Conservation (phyloP, 2,113 vertebrate genomes). For the Phoxinus phoxinus region DNA sequence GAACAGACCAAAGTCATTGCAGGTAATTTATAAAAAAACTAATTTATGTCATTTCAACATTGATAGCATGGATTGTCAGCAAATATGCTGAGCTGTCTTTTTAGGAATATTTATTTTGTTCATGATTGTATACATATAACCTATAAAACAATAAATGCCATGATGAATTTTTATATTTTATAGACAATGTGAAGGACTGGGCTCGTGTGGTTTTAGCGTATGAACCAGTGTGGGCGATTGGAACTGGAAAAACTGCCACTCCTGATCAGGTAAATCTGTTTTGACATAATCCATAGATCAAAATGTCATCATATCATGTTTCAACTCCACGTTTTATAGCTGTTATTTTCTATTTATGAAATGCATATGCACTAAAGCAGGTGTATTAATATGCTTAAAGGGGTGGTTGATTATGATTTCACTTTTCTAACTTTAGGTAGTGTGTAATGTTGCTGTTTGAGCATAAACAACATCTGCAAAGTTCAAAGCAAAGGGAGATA, state of each 20-base stretch:
- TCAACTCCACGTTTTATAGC: not conserved
- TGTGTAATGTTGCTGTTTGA: too few species aligned
- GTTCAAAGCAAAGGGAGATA: too few species aligned
- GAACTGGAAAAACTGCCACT: conserved; percentile 90
- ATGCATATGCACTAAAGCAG: not conserved
- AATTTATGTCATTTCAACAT: not conserved
- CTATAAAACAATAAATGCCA: not conserved
- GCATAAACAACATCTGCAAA: too few species aligned
- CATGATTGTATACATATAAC: not conserved
- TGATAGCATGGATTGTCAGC: not conserved
- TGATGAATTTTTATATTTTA: conserved; percentile 11
- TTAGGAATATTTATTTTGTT: not conserved
- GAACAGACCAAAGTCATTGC: conserved; percentile 90
- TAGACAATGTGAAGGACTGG: conserved; percentile 94
- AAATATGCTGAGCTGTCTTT: not conserved
- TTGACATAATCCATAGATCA: not conserved
- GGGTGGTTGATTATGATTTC: too few species aligned
- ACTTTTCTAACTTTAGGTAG: too few species aligned
- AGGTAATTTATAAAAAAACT: conserved; percentile 71
- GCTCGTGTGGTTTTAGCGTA: conserved; percentile 90
- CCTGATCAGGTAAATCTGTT: conserved; percentile 84
- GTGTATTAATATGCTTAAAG: too few species aligned
- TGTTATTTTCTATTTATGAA: not conserved
- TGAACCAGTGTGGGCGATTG: conserved; percentile 94
- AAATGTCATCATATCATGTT: not conserved